Percentiles rank a stretch among this genome's conserved stretches.
phyloP scores from a whole-genome alignment of 2,797 vertebrate species.

The Accipiter fasciatus region DNA sequence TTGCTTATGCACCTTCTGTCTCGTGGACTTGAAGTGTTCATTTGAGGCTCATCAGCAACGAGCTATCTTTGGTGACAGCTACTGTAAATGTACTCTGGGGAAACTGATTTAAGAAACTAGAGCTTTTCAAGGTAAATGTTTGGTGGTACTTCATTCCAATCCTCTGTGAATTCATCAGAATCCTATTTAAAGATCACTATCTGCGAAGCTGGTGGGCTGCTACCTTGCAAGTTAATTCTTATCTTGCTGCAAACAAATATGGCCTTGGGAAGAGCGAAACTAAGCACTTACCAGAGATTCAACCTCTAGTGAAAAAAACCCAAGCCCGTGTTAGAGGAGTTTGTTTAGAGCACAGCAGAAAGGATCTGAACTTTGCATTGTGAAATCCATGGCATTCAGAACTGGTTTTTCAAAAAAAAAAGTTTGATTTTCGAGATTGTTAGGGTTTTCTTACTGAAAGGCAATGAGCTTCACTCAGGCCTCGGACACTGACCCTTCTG shows the following conservation, averaged over 20 bases:
- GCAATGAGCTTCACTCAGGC: background rate
- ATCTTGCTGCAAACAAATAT: background rate
- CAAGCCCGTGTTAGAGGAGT: background rate
- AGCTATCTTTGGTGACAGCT: constrained; percentile 57
- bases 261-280: background rate
- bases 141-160: background rate
- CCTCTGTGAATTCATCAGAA: background rate
- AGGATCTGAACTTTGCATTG: background rate
- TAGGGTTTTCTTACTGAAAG: background rate
- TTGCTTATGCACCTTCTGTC: constrained; percentile 41
- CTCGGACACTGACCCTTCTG: background rate
- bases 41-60: constrained; percentile 10
- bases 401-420: background rate
- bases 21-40: background rate
- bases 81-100: constrained; percentile 13
- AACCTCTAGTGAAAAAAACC: background rate
- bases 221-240: background rate
- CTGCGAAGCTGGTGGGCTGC: background rate
- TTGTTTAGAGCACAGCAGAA: background rate
- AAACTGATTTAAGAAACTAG: constrained; percentile 7
- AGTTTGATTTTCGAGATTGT: background rate
- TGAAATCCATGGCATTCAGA: background rate
- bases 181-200: constrained; percentile 23
- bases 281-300: background rate
- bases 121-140: constrained; percentile 39